phyloP scores from a whole-genome alignment of 2,797 vertebrate genomes.

The Vipera ursinii region DNA sequence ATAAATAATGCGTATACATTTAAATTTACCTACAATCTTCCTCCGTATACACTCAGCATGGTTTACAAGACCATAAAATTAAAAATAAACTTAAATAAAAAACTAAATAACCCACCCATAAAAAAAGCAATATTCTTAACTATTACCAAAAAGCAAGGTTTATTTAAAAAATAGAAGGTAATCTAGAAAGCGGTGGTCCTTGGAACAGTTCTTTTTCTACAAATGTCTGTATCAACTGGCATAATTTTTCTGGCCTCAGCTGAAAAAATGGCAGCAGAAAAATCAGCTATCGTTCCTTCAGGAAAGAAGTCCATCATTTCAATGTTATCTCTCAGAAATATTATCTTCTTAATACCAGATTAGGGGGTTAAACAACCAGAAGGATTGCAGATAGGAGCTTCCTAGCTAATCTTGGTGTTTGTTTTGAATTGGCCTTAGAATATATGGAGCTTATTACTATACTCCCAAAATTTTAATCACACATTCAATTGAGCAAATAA shows the following conservation, averaged over 20 bases:
- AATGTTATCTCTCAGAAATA: background rate
- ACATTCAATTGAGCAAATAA: constrained; percentile 24
- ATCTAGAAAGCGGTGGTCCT: background rate
- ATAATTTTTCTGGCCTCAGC: background rate
- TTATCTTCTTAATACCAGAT: background rate
- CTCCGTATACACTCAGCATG: background rate
- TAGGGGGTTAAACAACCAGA: background rate
- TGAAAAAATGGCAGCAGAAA: background rate
- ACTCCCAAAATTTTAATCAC: constrained; percentile 4
- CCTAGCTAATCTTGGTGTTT: background rate
- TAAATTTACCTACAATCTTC: background rate
- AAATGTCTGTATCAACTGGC: background rate
- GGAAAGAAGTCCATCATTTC: background rate
- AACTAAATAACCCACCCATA: background rate
- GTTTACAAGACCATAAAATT: background rate
- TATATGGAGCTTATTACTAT: background rate
- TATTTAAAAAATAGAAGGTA: background rate
- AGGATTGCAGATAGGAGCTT: background rate
- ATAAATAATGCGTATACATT: background rate
- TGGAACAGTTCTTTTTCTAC: background rate
- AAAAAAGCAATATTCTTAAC: background rate
- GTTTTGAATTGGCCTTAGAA: background rate
- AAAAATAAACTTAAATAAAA: background rate
- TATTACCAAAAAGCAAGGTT: background rate
- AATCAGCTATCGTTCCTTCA: background rate